Evolutionary conservation across 2,888 invertebrate species (phyloP).

Genomic region (Ormyrus thymus): DNA sequence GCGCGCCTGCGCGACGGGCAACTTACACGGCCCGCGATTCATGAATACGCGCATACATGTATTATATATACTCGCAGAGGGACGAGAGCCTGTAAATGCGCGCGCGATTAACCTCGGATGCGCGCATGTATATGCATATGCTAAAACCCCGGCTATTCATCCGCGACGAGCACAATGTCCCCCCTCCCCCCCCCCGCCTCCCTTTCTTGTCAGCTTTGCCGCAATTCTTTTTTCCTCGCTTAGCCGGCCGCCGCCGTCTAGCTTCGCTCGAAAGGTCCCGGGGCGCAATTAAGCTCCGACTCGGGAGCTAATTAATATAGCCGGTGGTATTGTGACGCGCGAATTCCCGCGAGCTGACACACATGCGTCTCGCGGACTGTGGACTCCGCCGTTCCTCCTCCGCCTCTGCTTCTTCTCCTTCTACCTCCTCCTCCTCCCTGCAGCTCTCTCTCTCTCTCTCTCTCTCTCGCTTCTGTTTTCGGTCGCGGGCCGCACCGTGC

Average conservation of each 20-base stretch:
- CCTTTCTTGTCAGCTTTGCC: too few relatives aligned
- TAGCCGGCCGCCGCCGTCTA: too few relatives aligned
- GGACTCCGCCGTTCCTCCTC: background rate
- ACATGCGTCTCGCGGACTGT: background rate
- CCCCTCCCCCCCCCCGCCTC: background rate
- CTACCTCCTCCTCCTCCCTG: background rate
- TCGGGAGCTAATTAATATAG: constrained; percentile 38
- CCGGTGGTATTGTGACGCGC: constrained; percentile 3
- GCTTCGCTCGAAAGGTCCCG: constrained; percentile 23
- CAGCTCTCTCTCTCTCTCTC: background rate
- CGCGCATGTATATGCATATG: background rate
- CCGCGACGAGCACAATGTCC: background rate
- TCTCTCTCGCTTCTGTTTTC: background rate
- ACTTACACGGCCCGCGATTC: too few relatives aligned
- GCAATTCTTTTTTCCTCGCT: too few relatives aligned
- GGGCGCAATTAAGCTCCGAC: constrained; percentile 26
- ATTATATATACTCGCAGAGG: too few relatives aligned
- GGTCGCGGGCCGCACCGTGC: too few relatives aligned
- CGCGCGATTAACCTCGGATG: constrained; percentile 10
- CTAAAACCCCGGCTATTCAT: constrained; percentile 27
- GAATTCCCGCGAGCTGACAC: background rate
- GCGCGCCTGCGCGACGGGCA: too few relatives aligned
- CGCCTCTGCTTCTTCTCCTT: background rate
- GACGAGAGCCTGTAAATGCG: too few relatives aligned
- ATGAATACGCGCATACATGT: too few relatives aligned